Percentiles rank a stretch among this genome's conserved stretches.
Evolutionary conservation across 1,140 invertebrate species (phyloP).

Genomic region (Drosophila takahashii): DNA sequence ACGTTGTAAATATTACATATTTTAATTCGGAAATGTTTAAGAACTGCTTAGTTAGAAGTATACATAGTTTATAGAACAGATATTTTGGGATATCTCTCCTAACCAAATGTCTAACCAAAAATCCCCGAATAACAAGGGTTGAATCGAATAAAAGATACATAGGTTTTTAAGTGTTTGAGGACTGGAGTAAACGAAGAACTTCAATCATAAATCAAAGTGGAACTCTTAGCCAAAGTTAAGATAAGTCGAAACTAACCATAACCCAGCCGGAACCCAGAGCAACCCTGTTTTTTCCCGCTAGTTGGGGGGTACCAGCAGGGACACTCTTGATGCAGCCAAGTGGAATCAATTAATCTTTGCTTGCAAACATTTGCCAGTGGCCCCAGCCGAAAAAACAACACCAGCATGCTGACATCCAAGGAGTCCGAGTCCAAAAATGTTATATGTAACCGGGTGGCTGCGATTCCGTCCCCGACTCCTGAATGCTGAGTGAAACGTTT

Average conservation of each 20-base stretch:
- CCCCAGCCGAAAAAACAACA: conserved; percentile 32
- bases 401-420: conserved; percentile 67
- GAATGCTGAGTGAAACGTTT: conserved; percentile 76
- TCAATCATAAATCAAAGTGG: conserved; percentile 21
- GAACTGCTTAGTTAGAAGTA: too few species aligned
- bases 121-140: neutral
- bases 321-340: conserved; percentile 76
- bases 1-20: too few species aligned
- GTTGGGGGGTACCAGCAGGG: conserved; percentile 44
- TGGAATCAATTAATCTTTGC: conserved; percentile 82
- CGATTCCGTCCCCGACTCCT: conserved; percentile 7
- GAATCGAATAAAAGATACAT: neutral
- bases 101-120: neutral
- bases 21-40: too few species aligned
- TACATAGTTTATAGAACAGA: too few species aligned
- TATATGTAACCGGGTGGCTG: conserved; percentile 38
- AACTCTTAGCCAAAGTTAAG: conserved; percentile 11
- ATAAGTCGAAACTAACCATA: conserved; percentile 10
- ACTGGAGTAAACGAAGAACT: neutral
- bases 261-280: conserved; percentile 1
- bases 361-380: conserved; percentile 76
- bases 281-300: neutral
- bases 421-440: conserved; percentile 66
- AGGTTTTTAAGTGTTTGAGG: neutral
- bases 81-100: neutral